Conservation (phyloP, 2,113 vertebrate genomes). For the Chrysemys picta region DNA sequence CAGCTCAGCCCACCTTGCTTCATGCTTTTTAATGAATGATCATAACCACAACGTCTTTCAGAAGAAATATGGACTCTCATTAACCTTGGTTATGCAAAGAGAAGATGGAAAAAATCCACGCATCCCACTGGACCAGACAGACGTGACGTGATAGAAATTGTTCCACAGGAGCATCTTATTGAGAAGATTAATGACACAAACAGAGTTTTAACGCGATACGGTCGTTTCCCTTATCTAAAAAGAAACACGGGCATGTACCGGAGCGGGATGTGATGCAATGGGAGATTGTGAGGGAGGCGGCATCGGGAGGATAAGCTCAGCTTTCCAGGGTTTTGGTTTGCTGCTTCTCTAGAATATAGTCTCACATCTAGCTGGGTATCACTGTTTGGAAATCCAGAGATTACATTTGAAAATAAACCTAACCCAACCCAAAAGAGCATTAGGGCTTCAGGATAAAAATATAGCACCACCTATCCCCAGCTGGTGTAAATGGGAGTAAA, state of each 20-base stretch:
- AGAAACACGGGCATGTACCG: background rate
- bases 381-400: background rate
- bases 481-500: background rate
- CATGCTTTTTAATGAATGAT: background rate
- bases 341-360: background rate
- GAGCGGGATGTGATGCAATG: background rate
- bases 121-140: background rate
- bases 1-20: background rate
- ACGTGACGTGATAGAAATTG: background rate
- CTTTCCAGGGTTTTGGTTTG: background rate
- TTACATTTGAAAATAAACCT: too few species aligned
- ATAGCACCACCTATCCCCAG: background rate
- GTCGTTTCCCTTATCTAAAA: background rate
- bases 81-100: background rate
- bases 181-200: background rate
- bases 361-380: background rate
- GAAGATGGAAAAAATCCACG: accelerated
- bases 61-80: accelerated
- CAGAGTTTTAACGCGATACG: background rate
- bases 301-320: background rate
- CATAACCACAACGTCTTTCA: background rate
- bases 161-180: background rate
- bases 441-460: background rate
- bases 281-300: background rate
- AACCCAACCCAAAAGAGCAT: background rate